A percentile compares a stretch with the other conserved stretches of the same genome.
These are phyloP conservation scores for Oscarella lobularis DNA, from an alignment of 37 sponge, comb jelly and placozoan species.

Conservation along the genomic window DNA sequence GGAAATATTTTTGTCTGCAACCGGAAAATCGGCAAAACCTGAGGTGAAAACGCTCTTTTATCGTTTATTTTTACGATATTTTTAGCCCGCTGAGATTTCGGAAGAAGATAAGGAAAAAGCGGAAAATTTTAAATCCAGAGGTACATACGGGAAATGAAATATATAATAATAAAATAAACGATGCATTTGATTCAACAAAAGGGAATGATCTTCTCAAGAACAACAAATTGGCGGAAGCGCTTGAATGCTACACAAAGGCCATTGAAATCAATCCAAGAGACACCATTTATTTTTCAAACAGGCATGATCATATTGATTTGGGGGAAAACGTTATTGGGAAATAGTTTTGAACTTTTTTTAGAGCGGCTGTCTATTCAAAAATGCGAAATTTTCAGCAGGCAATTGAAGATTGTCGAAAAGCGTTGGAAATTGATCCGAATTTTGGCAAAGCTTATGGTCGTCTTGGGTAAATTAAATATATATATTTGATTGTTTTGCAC, in stretches of 20 bases:
- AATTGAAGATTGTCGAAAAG: neutral
- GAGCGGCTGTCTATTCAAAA: neutral
- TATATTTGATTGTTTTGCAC: neutral
- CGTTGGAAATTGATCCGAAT: neutral
- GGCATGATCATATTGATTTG: neutral
- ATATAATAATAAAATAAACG: too few species aligned
- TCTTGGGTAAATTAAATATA: neutral
- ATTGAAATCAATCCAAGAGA: neutral
- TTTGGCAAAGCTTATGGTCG: neutral
- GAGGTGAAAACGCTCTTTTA: too few species aligned
- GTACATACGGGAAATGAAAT: too few species aligned
- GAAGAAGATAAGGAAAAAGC: too few species aligned
- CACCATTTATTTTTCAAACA: neutral
- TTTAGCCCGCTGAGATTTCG: too few species aligned
- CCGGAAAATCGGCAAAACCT: too few species aligned
- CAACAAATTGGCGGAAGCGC: neutral
- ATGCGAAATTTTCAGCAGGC: neutral
- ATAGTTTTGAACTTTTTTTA: too few species aligned
- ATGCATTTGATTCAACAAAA: too few species aligned
- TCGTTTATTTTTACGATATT: too few species aligned
- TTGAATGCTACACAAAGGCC: neutral
- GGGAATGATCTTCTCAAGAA: neutral
- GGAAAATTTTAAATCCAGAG: too few species aligned
- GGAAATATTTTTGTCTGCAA: too few species aligned
- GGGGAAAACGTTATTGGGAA: too few species aligned